Evolutionary conservation across 1,140 invertebrate species (phyloP).

Genomic region (Myzus persicae): DNA sequence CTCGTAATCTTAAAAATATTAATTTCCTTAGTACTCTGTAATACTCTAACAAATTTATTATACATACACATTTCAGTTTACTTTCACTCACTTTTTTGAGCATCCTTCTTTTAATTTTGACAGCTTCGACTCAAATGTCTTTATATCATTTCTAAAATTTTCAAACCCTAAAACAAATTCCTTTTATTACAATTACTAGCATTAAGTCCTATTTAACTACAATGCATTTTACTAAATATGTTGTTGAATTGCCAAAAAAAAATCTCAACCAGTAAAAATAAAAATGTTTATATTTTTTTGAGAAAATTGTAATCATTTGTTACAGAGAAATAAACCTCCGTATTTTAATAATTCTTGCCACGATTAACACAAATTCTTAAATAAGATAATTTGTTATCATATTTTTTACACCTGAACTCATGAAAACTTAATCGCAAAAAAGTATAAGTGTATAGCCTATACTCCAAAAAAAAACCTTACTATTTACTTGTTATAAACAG

Average conservation of each 20-base stretch:
- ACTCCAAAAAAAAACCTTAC: not conserved
- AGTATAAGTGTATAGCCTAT: not conserved
- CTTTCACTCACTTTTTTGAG: conserved; percentile 42
- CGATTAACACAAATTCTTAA: not conserved
- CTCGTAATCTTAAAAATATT: conserved; percentile 43
- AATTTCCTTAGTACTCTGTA: not conserved
- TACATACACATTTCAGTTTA: not conserved
- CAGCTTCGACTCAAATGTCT: conserved; percentile 39
- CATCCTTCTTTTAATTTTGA: conserved; percentile 50
- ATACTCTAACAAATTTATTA: not conserved
- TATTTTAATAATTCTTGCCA: not conserved
- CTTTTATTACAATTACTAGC: not conserved
- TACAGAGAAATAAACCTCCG: not conserved
- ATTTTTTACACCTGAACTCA: not conserved
- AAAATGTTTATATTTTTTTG: not conserved
- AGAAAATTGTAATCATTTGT: not conserved
- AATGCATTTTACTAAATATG: not conserved
- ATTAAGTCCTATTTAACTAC: not conserved
- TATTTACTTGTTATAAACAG: not conserved
- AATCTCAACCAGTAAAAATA: not conserved
- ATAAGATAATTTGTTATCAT: not conserved
- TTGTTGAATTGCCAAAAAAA: not conserved
- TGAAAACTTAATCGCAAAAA: not conserved
- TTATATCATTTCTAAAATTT: conserved; percentile 43
- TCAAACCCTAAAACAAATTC: conserved; percentile 42